Conservation (phyloP, 2,797 vertebrate genomes). For the Tinamus major region DNA sequence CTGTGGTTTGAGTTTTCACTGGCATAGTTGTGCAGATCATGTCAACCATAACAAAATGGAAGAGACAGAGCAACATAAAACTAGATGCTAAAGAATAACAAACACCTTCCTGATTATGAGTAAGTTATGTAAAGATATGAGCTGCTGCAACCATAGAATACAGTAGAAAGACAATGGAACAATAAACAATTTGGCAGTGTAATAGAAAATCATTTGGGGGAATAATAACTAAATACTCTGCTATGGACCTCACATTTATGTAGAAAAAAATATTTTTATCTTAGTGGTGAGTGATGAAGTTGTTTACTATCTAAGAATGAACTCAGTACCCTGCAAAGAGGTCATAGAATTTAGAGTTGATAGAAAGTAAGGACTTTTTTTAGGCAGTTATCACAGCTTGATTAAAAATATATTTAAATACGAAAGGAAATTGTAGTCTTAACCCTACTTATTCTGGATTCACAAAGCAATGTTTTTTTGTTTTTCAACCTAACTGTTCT, state of each 20-base stretch:
- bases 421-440: neutral
- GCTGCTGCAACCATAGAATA: neutral
- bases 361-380: neutral
- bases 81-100: neutral
- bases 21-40: neutral
- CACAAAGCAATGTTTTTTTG: neutral
- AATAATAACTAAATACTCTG: neutral
- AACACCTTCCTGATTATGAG: neutral
- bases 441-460: neutral
- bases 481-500: neutral
- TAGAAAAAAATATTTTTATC: neutral
- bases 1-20: neutral
- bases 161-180: neutral
- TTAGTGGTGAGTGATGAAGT: neutral
- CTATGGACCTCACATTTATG: fast-evolving
- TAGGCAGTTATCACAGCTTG: neutral
- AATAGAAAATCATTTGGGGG: neutral
- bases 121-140: neutral
- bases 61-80: neutral
- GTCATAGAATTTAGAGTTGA: neutral
- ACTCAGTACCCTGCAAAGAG: neutral
- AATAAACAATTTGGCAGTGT: neutral
- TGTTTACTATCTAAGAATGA: neutral
- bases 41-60: neutral
- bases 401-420: neutral